Conservation (phyloP, 1,140 invertebrate species). For the Bathynomus jamesi region DNA sequence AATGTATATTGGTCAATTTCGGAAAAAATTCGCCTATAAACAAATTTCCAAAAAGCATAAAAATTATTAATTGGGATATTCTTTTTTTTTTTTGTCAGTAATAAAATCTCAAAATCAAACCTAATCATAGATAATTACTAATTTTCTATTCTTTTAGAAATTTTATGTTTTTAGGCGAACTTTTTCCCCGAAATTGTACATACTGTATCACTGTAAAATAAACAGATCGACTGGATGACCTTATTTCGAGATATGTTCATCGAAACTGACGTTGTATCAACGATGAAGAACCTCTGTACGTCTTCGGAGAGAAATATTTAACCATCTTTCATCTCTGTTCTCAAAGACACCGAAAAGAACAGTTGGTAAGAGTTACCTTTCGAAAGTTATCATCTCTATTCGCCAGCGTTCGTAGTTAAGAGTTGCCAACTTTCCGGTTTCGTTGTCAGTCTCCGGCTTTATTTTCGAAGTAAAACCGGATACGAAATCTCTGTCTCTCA, state of each 20-base stretch:
- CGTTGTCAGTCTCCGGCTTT: no score
- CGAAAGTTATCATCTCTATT: no score
- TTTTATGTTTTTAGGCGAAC: no score
- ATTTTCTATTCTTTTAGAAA: no score
- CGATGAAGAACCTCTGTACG: slow-evolving; percentile 57
- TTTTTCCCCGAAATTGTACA: slow-evolving; percentile 63
- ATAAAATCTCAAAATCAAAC: background rate
- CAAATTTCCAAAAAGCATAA: no score
- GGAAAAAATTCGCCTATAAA: no score
- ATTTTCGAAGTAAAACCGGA: no score
- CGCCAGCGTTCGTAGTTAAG: no score
- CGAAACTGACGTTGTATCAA: slow-evolving; percentile 53
- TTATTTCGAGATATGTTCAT: slow-evolving; percentile 56
- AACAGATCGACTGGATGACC: slow-evolving; percentile 70
- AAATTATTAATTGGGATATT: background rate
- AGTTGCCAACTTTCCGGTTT: no score
- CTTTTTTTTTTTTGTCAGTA: background rate
- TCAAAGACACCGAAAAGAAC: slow-evolving; percentile 38
- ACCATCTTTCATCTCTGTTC: slow-evolving; percentile 45
- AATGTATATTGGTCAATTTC: no score
- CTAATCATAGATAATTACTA: slow-evolving; percentile 53
- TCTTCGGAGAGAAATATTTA: slow-evolving; percentile 62
- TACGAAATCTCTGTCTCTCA: no score
- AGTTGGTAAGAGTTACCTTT: no score
- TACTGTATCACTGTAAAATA: slow-evolving; percentile 55